These are phyloP conservation scores for Colinus virginianus DNA, from an alignment of 2,113 vertebrate genomes.

Conservation along the genomic window DNA sequence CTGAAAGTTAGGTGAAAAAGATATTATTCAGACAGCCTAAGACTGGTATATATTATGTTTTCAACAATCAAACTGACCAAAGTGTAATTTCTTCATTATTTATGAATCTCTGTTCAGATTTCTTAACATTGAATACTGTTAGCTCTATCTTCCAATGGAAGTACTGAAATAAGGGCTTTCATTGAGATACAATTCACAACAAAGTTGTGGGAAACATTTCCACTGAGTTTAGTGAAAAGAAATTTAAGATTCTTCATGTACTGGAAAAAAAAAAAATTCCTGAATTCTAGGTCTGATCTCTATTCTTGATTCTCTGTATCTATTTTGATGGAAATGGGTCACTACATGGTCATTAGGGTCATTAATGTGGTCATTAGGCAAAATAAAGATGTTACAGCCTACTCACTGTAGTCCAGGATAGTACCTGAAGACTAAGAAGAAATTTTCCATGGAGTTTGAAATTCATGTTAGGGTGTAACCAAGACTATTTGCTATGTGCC, in stretches of 20 bases:
- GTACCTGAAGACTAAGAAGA: background rate
- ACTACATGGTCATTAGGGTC: background rate
- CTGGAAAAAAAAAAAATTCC: background rate
- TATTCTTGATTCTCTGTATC: background rate
- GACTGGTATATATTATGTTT: background rate
- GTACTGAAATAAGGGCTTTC: background rate
- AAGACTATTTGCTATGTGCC: background rate
- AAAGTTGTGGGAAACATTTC: background rate
- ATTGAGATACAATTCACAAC: background rate
- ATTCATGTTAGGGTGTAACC: background rate
- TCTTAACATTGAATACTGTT: background rate
- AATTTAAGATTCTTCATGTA: background rate
- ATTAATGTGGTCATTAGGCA: background rate
- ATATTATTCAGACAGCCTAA: background rate
- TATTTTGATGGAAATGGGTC: slow-evolving; percentile 1
- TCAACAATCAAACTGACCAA: background rate
- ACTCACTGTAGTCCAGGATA: background rate
- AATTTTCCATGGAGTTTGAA: background rate
- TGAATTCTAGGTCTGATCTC: background rate
- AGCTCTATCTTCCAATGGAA: background rate
- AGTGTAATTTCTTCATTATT: background rate
- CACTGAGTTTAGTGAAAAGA: background rate
- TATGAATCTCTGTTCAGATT: background rate
- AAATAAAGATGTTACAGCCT: background rate
- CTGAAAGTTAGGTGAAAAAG: background rate